Evolutionary conservation across 2,797 vertebrate genomes (phyloP).

Genomic region (Falco peregrinus): DNA sequence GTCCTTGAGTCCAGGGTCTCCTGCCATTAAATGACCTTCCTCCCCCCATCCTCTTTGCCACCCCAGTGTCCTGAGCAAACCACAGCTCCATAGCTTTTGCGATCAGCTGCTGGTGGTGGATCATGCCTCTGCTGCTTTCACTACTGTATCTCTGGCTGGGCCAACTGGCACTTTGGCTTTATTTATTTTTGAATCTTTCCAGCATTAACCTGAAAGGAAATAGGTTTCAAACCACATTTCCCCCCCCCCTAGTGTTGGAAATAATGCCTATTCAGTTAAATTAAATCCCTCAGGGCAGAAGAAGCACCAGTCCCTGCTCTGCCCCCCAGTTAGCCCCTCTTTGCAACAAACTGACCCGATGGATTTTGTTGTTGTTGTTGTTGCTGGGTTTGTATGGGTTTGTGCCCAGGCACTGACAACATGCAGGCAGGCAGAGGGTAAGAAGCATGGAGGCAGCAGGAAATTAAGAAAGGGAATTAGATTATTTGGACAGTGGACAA

Average conservation of each 20-base stretch:
- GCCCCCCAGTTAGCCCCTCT: not conserved
- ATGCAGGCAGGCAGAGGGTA: not conserved
- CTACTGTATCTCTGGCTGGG: not conserved
- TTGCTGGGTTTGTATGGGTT: not conserved
- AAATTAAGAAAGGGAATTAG: not conserved
- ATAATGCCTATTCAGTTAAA: not conserved
- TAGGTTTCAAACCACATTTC: not conserved
- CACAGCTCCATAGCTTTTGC: not conserved
- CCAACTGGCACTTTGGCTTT: not conserved
- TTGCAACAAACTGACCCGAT: not conserved
- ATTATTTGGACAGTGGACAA: not conserved
- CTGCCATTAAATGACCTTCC: rapidly evolving
- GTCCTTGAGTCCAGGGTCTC: not conserved
- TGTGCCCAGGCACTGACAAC: not conserved
- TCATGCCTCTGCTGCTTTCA: not conserved
- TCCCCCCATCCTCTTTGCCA: not conserved
- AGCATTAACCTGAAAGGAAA: slow-evolving; percentile 25
- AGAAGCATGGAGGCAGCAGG: not conserved
- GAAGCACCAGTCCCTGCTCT: not conserved
- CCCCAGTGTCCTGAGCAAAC: not conserved
- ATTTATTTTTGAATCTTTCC: slow-evolving; percentile 34
- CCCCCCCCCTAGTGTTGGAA: not conserved
- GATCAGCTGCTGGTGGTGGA: not conserved
- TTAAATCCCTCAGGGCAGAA: not conserved
- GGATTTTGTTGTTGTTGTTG: not conserved